Percentiles rank a stretch among this genome's conserved stretches.
Conservation (phyloP, 2,888 invertebrate species). For the Hyles lineata region DNA sequence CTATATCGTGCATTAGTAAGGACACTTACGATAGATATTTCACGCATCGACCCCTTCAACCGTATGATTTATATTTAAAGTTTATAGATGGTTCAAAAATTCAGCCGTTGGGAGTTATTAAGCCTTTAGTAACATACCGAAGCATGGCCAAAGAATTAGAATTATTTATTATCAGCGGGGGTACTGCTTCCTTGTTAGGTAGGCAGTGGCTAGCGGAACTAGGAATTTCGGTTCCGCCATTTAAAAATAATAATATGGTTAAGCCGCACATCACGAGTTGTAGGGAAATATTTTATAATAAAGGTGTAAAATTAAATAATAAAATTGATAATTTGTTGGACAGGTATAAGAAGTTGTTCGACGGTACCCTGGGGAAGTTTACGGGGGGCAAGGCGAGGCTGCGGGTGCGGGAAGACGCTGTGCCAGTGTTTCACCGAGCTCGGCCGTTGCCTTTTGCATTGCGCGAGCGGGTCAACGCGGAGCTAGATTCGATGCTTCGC, state of each 20-base stretch:
- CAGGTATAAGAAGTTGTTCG: slow-evolving; percentile 38
- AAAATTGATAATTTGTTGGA: slow-evolving; percentile 26
- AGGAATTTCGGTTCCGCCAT: slow-evolving; percentile 32
- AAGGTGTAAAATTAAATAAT: slow-evolving; percentile 18
- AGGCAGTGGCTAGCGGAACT: too few species aligned
- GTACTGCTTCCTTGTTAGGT: slow-evolving; percentile 39
- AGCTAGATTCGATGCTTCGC: too few species aligned
- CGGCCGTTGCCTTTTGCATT: slow-evolving; percentile 40
- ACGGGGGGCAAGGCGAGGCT: slow-evolving; percentile 40
- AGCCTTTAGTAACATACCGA: slow-evolving; percentile 31
- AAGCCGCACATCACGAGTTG: neutral
- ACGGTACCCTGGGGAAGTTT: slow-evolving; percentile 38
- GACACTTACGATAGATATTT: slow-evolving; percentile 27
- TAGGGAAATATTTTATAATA: neutral
- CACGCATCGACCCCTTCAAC: slow-evolving; percentile 31
- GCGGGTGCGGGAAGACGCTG: slow-evolving; percentile 39
- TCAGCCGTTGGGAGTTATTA: slow-evolving; percentile 36
- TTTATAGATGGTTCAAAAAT: slow-evolving; percentile 40
- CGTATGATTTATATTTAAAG: slow-evolving; percentile 26
- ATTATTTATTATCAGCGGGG: slow-evolving; percentile 39
- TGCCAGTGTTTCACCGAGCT: slow-evolving; percentile 41
- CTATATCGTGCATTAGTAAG: slow-evolving; percentile 43
- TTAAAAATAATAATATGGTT: too few species aligned
- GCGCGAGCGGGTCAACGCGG: slow-evolving; percentile 32
- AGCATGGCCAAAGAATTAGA: slow-evolving; percentile 32